Conservation (phyloP, 1,140 invertebrate species). For the Hylaeus volcanicus region DNA sequence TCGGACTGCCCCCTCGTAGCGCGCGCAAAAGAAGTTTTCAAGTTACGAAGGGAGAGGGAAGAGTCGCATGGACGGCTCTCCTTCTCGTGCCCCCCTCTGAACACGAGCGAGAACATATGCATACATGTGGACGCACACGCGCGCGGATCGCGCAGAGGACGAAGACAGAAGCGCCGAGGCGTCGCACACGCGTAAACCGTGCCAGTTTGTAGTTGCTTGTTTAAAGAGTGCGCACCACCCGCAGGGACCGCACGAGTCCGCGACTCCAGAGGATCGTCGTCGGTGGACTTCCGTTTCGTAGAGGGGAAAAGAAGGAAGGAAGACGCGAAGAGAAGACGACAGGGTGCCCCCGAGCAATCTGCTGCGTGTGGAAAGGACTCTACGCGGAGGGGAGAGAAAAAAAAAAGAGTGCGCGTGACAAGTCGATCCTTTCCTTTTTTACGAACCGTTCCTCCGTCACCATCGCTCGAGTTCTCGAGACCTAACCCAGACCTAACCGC, state of each 20-base stretch:
- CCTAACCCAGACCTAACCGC: conserved; percentile 20
- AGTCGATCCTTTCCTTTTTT: conserved; percentile 58
- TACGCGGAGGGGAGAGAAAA: background rate
- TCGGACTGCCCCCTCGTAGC: conserved; percentile 7
- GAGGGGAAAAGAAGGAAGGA: conserved; percentile 33
- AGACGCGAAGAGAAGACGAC: conserved; percentile 58
- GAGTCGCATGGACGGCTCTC: conserved; percentile 24
- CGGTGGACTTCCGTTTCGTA: background rate
- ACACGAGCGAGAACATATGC: conserved; percentile 40
- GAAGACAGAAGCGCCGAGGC: conserved; percentile 46
- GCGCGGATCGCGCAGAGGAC: conserved; percentile 49
- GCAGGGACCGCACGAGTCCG: conserved; percentile 35
- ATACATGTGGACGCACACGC: conserved; percentile 58
- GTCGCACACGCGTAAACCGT: conserved; percentile 40
- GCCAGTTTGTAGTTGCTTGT: conserved; percentile 77
- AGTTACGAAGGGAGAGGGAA: conserved; percentile 39
- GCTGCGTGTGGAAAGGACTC: background rate
- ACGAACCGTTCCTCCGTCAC: conserved; percentile 54
- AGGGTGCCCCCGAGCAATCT: too few relatives aligned
- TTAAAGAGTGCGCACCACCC: conserved; percentile 50
- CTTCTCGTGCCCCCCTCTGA: conserved; percentile 15
- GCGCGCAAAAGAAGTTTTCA: conserved; percentile 12
- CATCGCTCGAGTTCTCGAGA: conserved; percentile 54
- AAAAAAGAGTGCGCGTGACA: conserved; percentile 44
- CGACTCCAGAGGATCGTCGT: conserved; percentile 47